phyloP scores from a whole-genome alignment of 2,113 vertebrate species.

The Cathartes aura region DNA sequence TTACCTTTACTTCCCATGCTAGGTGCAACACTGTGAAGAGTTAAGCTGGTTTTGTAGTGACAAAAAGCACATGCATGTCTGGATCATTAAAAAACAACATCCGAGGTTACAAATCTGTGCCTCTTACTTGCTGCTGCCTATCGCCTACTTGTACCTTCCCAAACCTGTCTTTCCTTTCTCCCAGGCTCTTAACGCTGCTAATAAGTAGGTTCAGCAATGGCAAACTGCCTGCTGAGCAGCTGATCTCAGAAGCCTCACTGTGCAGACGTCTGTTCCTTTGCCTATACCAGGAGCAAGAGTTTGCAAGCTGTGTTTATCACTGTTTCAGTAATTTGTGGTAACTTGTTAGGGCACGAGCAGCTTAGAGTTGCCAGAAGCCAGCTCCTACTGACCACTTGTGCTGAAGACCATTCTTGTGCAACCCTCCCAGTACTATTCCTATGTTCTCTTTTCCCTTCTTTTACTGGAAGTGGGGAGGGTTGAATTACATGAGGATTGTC shows the following conservation, averaged over 20 bases:
- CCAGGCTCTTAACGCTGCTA: neutral
- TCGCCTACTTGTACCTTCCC: neutral
- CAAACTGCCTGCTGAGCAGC: neutral
- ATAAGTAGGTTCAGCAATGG: neutral
- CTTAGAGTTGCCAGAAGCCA: neutral
- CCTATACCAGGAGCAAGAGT: neutral
- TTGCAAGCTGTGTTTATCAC: neutral
- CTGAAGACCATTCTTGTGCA: neutral
- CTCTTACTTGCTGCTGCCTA: neutral
- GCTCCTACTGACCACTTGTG: neutral
- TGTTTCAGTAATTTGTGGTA: neutral
- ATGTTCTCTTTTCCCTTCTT: neutral
- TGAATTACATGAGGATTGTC: slow-evolving; percentile 1
- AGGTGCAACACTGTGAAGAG: neutral
- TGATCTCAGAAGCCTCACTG: neutral
- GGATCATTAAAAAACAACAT: neutral
- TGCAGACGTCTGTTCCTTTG: neutral
- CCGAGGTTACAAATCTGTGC: neutral
- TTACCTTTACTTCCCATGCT: neutral
- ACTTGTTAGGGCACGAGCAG: neutral
- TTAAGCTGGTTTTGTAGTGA: neutral
- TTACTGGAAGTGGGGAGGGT: slow-evolving; percentile 39
- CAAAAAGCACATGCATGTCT: neutral
- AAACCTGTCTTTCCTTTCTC: neutral
- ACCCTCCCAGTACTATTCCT: neutral